phyloP scores from a whole-genome alignment of 2,113 vertebrate genomes.

The Neotragus moschatus region DNA sequence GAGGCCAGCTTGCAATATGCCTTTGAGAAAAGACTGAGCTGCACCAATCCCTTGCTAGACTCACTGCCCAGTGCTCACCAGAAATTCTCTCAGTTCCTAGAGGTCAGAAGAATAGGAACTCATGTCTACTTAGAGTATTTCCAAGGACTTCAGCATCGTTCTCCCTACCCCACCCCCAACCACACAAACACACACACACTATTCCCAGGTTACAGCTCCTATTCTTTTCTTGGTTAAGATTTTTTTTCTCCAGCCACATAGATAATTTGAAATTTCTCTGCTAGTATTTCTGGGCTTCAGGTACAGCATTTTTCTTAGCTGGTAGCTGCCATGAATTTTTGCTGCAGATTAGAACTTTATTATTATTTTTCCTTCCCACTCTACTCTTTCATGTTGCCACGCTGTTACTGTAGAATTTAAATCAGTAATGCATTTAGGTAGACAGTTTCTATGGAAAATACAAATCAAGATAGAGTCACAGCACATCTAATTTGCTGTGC shows the following conservation, averaged over 20 bases:
- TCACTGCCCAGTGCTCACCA: background rate
- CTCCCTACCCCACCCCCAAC: too few relatives aligned
- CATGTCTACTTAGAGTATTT: background rate
- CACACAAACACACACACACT: too few relatives aligned
- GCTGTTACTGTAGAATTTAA: background rate
- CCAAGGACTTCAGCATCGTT: background rate
- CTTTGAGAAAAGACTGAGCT: background rate
- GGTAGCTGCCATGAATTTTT: background rate
- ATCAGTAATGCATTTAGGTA: background rate
- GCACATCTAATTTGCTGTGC: constrained; percentile 32
- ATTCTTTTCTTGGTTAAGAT: background rate
- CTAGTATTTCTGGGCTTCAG: background rate
- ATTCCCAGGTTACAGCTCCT: background rate
- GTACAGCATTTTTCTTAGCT: background rate
- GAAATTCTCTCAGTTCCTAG: background rate
- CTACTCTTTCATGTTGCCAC: background rate
- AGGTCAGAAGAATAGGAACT: background rate
- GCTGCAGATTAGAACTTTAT: background rate
- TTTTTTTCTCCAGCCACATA: background rate
- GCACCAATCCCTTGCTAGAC: background rate
- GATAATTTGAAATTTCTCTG: background rate
- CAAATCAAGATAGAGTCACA: constrained; percentile 7
- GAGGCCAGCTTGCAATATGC: background rate
- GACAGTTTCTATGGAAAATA: constrained; percentile 28
- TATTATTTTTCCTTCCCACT: background rate